Evolutionary conservation across 2,888 invertebrate species (phyloP).

Genomic region (Falcaria lacertinaria): DNA sequence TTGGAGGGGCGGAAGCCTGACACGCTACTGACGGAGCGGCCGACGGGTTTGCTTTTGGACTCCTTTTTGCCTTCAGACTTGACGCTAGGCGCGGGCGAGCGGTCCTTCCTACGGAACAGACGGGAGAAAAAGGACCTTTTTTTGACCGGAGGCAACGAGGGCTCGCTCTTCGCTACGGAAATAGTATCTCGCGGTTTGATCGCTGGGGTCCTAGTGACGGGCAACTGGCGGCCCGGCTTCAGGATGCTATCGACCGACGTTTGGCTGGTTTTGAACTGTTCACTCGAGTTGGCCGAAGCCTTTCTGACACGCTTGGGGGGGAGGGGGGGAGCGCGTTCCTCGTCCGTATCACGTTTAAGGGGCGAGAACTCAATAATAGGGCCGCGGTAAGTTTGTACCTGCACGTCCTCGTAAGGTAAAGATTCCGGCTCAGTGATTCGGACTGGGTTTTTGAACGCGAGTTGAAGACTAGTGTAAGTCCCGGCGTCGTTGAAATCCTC

Average conservation of each 20-base stretch:
- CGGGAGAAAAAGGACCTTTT: conserved; percentile 73
- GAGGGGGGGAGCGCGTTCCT: conserved; percentile 85
- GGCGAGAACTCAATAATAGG: conserved; percentile 77
- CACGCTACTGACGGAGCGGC: conserved; percentile 81
- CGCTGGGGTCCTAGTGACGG: conserved; percentile 41
- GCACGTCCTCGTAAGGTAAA: conserved; percentile 80
- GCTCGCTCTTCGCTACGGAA: conserved; percentile 59
- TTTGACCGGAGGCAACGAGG: conserved; percentile 64
- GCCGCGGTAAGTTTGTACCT: conserved; percentile 65
- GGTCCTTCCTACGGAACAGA: conserved; percentile 63
- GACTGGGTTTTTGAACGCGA: conserved; percentile 91
- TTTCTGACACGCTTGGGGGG: conserved; percentile 89
- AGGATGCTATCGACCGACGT: conserved; percentile 64
- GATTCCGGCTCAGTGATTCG: conserved; percentile 74
- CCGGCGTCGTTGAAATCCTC: conserved; percentile 88
- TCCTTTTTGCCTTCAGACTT: conserved; percentile 54
- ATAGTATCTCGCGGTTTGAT: conserved; percentile 30
- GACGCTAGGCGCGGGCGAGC: conserved; percentile 68
- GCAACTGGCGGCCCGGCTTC: conserved; percentile 56
- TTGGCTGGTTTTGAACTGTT: conserved; percentile 62
- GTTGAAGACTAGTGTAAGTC: conserved; percentile 90
- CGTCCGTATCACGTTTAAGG: conserved; percentile 77
- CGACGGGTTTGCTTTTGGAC: conserved; percentile 64
- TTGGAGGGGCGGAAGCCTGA: conserved; percentile 79
- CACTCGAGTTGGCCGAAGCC: conserved; percentile 39